These are phyloP conservation scores for Athene cunicularia DNA, from an alignment of 2,113 vertebrate genomes.

Conservation along the genomic window DNA sequence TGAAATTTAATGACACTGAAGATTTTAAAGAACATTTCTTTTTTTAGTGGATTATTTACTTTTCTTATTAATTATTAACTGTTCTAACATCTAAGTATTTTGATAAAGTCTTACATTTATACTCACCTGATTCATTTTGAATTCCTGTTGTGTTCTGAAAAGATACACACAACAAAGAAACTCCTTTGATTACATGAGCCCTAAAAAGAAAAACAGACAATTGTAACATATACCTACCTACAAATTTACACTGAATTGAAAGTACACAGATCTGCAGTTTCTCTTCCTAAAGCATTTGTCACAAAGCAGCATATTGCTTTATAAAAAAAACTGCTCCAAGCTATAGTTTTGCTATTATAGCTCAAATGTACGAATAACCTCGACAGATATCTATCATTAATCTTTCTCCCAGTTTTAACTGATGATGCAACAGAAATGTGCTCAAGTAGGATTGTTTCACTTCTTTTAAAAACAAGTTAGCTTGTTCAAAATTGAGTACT, in stretches of 20 bases:
- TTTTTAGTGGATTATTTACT: slow-evolving; percentile 11
- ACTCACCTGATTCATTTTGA: slow-evolving; percentile 86
- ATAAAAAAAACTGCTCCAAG: neutral
- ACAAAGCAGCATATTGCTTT: neutral
- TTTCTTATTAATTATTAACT: slow-evolving; percentile 51
- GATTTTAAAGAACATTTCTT: neutral
- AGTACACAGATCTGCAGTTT: slow-evolving; percentile 17
- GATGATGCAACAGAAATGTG: neutral
- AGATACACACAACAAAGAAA: slow-evolving; percentile 78
- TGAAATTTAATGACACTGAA: neutral
- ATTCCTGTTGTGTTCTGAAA: slow-evolving; percentile 77
- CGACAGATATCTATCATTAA: neutral
- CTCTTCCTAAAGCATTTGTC: neutral
- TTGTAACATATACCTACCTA: slow-evolving; percentile 64
- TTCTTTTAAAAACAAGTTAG: neutral
- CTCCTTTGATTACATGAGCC: slow-evolving; percentile 79
- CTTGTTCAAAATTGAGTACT: neutral
- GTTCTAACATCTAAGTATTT: slow-evolving; percentile 55
- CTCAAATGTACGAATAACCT: neutral
- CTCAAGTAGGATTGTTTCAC: neutral
- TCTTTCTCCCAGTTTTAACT: neutral
- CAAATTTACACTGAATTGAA: slow-evolving; percentile 49
- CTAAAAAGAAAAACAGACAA: slow-evolving; percentile 81
- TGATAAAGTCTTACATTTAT: slow-evolving; percentile 68
- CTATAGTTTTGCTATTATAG: neutral